phyloP scores from a whole-genome alignment of 2,113 vertebrate genomes.

The Saguinus midas region DNA sequence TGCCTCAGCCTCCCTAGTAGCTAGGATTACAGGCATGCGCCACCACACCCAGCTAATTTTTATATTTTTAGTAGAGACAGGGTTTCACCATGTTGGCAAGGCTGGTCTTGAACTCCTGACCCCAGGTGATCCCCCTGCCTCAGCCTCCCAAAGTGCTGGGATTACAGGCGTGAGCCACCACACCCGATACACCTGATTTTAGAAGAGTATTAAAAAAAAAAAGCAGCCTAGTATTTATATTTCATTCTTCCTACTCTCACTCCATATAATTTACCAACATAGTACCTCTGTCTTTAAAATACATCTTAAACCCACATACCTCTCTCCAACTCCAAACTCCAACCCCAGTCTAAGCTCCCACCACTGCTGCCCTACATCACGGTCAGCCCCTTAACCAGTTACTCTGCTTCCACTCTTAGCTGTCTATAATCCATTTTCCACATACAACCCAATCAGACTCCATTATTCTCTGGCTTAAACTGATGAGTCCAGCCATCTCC shows the following conservation, averaged over 20 bases:
- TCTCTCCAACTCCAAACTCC: not conserved
- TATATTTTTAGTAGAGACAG: no score
- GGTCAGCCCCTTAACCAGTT: not conserved
- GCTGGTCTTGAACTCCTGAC: no score
- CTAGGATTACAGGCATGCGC: no score
- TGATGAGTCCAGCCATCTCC: not conserved
- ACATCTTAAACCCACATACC: not conserved
- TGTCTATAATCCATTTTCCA: not conserved
- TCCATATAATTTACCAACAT: not conserved
- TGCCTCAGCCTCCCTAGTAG: no score
- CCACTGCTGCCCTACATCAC: not conserved
- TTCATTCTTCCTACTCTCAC: not conserved
- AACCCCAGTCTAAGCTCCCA: not conserved
- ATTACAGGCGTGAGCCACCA: no score
- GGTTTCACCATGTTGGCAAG: no score
- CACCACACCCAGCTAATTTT: no score
- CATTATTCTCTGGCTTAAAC: not conserved
- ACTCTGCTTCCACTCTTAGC: not conserved
- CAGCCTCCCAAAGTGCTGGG: no score
- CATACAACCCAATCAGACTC: not conserved
- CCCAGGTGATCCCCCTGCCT: no score
- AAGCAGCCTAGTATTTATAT: not conserved
- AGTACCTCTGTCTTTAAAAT: constrained; percentile 12
- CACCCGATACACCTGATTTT: not conserved
- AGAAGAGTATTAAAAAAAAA: not conserved